Percentiles rank a stretch among this genome's conserved stretches.
Evolutionary conservation across 2,113 vertebrate genomes (phyloP).

Genomic region (Scomber scombrus): DNA sequence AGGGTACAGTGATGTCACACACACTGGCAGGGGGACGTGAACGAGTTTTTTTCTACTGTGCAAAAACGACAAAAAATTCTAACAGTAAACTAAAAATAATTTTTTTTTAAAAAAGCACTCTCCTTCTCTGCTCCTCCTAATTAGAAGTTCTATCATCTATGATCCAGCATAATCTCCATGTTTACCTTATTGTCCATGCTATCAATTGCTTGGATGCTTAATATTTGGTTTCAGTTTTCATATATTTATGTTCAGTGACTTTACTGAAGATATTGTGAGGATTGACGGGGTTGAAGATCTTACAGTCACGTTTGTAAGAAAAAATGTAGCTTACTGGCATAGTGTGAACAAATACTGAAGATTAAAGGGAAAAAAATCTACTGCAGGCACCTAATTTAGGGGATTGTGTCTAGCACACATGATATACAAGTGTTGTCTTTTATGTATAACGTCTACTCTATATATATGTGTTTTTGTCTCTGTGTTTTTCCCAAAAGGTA

Average conservation of each 20-base stretch:
- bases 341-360: too few relatives aligned
- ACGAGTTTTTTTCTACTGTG: neutral
- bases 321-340: too few relatives aligned
- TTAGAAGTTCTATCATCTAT: neutral
- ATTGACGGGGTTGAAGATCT: too few relatives aligned
- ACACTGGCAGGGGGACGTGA: neutral
- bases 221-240: neutral
- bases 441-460: neutral
- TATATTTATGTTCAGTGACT: too few relatives aligned
- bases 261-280: too few relatives aligned
- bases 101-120: neutral
- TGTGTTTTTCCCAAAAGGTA: constrained; percentile 62
- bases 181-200: neutral
- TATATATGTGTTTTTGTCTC: neutral
- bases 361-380: too few relatives aligned
- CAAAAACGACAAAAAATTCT: too few relatives aligned
- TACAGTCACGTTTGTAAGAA: too few relatives aligned
- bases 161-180: neutral
- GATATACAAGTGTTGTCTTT: neutral
- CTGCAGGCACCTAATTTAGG: neutral
- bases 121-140: constrained; percentile 2
- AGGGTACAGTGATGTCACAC: neutral
- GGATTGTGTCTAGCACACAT: neutral
- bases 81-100: too few relatives aligned
- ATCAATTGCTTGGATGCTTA: neutral